These are phyloP conservation scores for Camponotus fellah DNA, from an alignment of 2,888 invertebrate species.

Conservation along the genomic window DNA sequence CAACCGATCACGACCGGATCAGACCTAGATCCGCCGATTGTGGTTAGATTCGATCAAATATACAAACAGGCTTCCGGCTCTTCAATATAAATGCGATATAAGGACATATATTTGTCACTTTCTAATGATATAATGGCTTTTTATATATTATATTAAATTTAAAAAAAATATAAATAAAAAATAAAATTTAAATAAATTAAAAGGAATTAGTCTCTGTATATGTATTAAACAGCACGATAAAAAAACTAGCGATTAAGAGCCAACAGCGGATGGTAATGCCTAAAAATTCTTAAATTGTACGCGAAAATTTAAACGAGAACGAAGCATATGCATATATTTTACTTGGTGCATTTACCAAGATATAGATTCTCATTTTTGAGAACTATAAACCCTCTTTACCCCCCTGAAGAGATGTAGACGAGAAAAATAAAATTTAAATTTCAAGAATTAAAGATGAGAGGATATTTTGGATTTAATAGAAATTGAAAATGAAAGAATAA, in stretches of 20 bases:
- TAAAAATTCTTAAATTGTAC: no score
- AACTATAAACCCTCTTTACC: no score
- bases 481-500: background rate
- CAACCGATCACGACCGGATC: constrained; percentile 41
- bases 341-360: no score
- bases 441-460: background rate
- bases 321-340: no score
- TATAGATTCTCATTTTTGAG: no score
- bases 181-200: background rate
- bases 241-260: no score
- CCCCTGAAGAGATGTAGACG: no score
- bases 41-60: constrained; percentile 29
- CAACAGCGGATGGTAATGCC: no score
- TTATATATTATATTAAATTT: background rate
- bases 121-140: background rate
- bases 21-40: constrained; percentile 29
- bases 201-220: no score
- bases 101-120: background rate
- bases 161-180: no score
- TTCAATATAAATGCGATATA: constrained; percentile 4
- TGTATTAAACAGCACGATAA: no score
- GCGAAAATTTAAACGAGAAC: no score
- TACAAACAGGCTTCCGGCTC: constrained; percentile 15
- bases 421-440: background rate
- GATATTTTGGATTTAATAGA: background rate